Base-by-base conservation (phyloP, 2,888 invertebrate species). In the Drosophila atroscutellata region DNA sequence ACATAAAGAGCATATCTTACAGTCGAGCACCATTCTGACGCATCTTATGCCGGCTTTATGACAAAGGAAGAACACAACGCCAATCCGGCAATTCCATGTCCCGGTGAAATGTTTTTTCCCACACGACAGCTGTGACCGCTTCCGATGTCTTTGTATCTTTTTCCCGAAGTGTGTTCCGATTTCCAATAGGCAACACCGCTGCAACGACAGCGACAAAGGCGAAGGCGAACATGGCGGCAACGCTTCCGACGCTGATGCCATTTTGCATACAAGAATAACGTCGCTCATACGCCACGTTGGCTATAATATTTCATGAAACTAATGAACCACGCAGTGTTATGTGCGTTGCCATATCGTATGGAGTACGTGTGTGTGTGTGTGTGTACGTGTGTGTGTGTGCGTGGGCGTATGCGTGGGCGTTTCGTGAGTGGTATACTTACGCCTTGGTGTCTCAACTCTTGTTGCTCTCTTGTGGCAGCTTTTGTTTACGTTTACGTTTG, bases 261-360 rank as follows among this genome's bases (percentile, higher is more conserved):
- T 70, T 80, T 67, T 78, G 61, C 69, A 72, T 75, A 68, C 72
- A 71, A 59, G 75, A 80, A 85, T 73, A 77, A 85, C 77, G 77
- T 81, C 71, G 80, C 80, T 75, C 86, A 85, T 85, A 82, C 86
- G 83, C 86, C 71, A 75, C 66, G 77, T 83, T 82, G 86, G 57
- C 77, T 70, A 72, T 75, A 83, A 82, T 83, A 83, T 77, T 82
- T 80, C 71, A 67, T 70, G 67, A 51, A 85, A 82, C 86, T 83
- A 85, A 85, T 83, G 83, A 85, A 85, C 77, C 85, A 72, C 75
- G 52, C 75, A 58, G 62, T 68, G 62, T 56, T 81, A 66, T 84
- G 64, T 77, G 84, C 58, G 72, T 59, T 68, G 70, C 47, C 70
- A 66, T 58, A 70, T 66, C 42, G 49, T 39, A 49, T 56, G 34